Base-by-base conservation (phyloP, 2,888 invertebrate genomes). In the Bombylius major region DNA sequence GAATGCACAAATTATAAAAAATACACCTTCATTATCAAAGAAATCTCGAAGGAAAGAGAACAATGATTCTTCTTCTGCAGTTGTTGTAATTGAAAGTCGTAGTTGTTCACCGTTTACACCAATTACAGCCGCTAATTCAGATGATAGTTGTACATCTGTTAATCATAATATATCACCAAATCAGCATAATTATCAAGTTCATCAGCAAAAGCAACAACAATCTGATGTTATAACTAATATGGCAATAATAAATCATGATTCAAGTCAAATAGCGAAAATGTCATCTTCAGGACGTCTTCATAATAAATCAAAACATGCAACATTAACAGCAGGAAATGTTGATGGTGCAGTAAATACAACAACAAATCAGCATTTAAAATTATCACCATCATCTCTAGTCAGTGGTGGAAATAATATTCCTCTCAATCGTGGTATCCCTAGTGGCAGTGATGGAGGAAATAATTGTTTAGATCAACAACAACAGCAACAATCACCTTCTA, bases 151-250 rank as follows among this genome's bases (percentile, higher is more conserved):
- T 6, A 48, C 57, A 8, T 59, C 59, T 5, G 53, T 55, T 6
- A 59, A 55, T 47, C 56, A 47, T 5, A 7, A 47, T 5, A 7
- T 36, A 36, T 42, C 63, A 34, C 66, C 67, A 8, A 65, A 65
- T 11, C 65, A 64, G 55, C 65, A 68, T 51, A 59, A 65, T 23
- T 2, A 60, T 64, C 42, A 65, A 68, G 59, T 55, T 46, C 65
- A 58, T 56, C 60, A 58, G 32, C 59, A 60, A 59, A 59, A 56
- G 31, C 13, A 31, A 34, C 50, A 13, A n/a, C 55, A 34, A 45
- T 53, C 55, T 9, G 32, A 45, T n/a, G 51, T 53, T 7, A 23
- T 23, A 23, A 23, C 23, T 23, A 23, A 23, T 23, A 23, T 3
- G 23, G 23, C 23, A 23, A 23, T 23, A 23, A 23, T 23, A 23